These are phyloP conservation scores for Plemyria rubiginata DNA, from an alignment of 2,888 invertebrate genomes.

Conservation along the genomic window DNA sequence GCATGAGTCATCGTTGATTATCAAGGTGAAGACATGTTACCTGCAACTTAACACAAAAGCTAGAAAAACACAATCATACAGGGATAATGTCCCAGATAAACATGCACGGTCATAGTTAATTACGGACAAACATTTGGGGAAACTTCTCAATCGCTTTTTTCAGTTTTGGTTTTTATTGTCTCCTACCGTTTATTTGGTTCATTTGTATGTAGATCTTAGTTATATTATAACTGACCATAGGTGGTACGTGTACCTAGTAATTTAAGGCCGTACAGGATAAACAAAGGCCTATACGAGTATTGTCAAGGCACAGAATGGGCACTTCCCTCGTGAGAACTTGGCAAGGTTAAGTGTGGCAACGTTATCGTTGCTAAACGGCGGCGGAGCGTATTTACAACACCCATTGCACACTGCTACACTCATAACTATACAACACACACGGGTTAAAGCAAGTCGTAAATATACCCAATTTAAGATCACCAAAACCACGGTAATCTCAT, in stretches of 20 bases:
- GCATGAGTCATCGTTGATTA: conserved; percentile 24
- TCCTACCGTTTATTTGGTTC: neutral
- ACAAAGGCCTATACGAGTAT: conserved; percentile 82
- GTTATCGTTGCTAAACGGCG: conserved; percentile 84
- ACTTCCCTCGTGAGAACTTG: conserved; percentile 84
- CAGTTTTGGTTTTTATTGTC: neutral
- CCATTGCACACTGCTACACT: conserved; percentile 76
- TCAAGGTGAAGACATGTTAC: conserved; percentile 26
- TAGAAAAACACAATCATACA: neutral
- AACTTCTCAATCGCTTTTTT: neutral
- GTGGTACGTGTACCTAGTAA: conserved; percentile 25
- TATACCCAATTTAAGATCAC: conserved; percentile 34
- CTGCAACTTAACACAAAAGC: neutral
- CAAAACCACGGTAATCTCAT: conserved; percentile 37
- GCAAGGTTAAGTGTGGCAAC: conserved; percentile 84
- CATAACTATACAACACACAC: conserved; percentile 43
- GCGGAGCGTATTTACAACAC: conserved; percentile 81
- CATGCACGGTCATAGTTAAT: neutral
- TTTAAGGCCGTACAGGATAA: conserved; percentile 76
- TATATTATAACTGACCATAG: conserved; percentile 9
- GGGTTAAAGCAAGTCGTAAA: conserved; percentile 33
- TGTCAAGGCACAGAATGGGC: conserved; percentile 84
- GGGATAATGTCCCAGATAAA: neutral
- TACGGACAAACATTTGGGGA: neutral
- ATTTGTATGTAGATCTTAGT: neutral